Evolutionary conservation across 2,797 vertebrate species (phyloP).

Genomic region (Sebastes aleutianus): DNA sequence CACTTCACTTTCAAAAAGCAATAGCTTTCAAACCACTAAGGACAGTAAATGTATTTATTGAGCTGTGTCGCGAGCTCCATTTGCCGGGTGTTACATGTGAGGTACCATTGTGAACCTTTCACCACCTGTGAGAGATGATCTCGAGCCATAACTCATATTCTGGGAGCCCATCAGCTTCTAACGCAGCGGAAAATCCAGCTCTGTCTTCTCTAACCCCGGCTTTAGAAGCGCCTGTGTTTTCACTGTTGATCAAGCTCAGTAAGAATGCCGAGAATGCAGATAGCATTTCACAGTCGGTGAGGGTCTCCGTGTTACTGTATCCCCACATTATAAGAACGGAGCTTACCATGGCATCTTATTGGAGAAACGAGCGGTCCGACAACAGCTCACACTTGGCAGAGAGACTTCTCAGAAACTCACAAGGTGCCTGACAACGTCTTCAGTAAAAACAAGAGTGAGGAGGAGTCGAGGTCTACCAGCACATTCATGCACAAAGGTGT

Average conservation of each 20-base stretch:
- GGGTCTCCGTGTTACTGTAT: constrained; percentile 80
- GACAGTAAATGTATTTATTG: constrained; percentile 75
- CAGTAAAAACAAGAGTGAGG: constrained; percentile 36
- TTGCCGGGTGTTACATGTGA: constrained; percentile 69
- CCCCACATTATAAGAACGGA: constrained; percentile 76
- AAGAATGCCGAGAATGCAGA: constrained; percentile 86
- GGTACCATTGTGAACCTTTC: constrained; percentile 76
- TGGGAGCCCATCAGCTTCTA: constrained; percentile 77
- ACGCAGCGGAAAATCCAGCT: constrained; percentile 80
- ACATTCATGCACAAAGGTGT: constrained; percentile 49
- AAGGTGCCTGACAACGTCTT: constrained; percentile 41
- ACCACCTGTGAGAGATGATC: constrained; percentile 80
- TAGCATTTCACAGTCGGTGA: constrained; percentile 82
- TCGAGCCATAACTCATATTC: constrained; percentile 78
- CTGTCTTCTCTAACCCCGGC: constrained; percentile 77
- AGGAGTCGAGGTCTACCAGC: constrained; percentile 45
- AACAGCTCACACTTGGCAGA: constrained; percentile 59
- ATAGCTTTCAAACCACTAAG: constrained; percentile 68
- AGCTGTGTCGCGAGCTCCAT: constrained; percentile 68
- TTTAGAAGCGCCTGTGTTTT: constrained; percentile 76
- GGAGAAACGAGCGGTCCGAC: constrained; percentile 54
- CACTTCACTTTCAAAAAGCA: constrained; percentile 68
- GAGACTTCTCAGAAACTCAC: constrained; percentile 55
- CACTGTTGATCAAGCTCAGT: constrained; percentile 80
- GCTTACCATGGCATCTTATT: constrained; percentile 78